These are phyloP conservation scores for Rhinolophus sinicus DNA, from an alignment of 2,113 vertebrate genomes.

Conservation along the genomic window DNA sequence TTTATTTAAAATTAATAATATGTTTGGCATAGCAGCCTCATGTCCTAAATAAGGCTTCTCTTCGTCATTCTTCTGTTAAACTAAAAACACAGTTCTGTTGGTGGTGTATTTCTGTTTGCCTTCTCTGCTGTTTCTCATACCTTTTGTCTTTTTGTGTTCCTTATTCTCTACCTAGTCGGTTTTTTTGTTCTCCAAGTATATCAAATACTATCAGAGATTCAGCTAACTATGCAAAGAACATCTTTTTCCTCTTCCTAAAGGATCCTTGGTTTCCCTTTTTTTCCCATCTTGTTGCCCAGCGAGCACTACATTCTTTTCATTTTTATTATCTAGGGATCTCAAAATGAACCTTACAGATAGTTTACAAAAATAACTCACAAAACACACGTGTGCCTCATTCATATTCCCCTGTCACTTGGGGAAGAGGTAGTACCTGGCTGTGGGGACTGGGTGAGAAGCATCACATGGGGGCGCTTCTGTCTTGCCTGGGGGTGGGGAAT, in stretches of 20 bases:
- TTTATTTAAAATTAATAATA: not conserved
- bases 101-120: not conserved
- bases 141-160: conserved; percentile 12
- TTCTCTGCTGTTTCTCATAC: not conserved
- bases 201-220: not conserved
- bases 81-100: not conserved
- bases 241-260: not conserved
- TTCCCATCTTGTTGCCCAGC: not conserved
- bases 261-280: not conserved
- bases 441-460: rapidly evolving
- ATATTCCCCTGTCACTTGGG: not conserved
- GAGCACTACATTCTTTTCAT: not conserved
- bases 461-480: not conserved
- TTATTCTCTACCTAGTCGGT: not conserved
- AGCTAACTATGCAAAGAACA: not conserved
- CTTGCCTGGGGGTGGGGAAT: not conserved
- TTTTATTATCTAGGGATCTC: not conserved
- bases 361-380: not conserved
- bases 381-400: not conserved
- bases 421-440: not conserved
- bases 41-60: not conserved
- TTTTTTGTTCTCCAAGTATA: conserved; percentile 1
- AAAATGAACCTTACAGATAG: not conserved
- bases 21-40: not conserved
- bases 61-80: not conserved